phyloP scores from a whole-genome alignment of 2,113 vertebrate species.

The Xiphophorus couchianus region DNA sequence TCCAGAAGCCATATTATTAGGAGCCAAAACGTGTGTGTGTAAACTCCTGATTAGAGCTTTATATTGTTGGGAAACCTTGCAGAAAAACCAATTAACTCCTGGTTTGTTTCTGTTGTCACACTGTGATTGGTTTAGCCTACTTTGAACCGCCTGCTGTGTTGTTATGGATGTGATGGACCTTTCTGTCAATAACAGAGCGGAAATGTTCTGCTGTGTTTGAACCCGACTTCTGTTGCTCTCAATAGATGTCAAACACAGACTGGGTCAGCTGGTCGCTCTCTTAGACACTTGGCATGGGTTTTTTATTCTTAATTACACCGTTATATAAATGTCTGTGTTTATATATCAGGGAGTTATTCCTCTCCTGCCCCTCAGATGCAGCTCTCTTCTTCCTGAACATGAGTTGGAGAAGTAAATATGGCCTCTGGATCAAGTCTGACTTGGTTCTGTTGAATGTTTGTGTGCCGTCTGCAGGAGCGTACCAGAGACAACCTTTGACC shows the following conservation, averaged over 20 bases:
- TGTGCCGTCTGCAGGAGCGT: slow-evolving; percentile 80
- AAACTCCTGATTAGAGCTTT: neutral
- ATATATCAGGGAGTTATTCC: slow-evolving; percentile 33
- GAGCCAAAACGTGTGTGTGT: neutral
- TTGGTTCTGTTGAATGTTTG: slow-evolving; percentile 24
- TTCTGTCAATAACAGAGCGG: neutral
- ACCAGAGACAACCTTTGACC: slow-evolving; percentile 94
- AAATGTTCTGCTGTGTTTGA: slow-evolving; percentile 17
- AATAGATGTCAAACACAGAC: neutral
- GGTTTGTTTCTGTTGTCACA: neutral
- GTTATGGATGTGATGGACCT: neutral
- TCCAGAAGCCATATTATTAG: neutral
- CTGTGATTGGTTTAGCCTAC: neutral
- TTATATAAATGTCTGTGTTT: slow-evolving; percentile 33
- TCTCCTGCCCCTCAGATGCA: slow-evolving; percentile 27
- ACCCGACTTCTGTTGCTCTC: slow-evolving; percentile 22
- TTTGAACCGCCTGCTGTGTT: neutral
- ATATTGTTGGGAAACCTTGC: neutral
- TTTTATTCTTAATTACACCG: neutral
- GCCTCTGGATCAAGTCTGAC: slow-evolving; percentile 44
- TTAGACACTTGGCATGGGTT: neutral
- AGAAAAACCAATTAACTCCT: neutral
- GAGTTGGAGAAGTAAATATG: slow-evolving; percentile 9
- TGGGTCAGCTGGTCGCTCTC: neutral
- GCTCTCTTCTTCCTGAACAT: slow-evolving; percentile 19